phyloP scores from a whole-genome alignment of 2,797 vertebrate genomes.

The Heteromormyrus szaboi region DNA sequence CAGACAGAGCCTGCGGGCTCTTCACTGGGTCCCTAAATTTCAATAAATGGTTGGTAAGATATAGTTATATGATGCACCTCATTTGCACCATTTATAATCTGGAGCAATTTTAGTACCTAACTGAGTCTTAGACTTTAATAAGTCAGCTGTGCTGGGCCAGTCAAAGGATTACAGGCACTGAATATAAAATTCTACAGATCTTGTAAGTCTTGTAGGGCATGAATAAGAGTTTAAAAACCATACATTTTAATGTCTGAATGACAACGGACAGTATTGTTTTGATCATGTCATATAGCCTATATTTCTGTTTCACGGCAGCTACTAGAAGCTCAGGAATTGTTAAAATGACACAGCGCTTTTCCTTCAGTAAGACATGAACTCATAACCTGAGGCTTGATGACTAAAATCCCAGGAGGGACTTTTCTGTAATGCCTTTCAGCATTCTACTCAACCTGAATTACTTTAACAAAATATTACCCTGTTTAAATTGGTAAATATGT shows the following conservation, averaged over 20 bases:
- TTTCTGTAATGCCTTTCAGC: not conserved
- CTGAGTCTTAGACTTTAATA: not conserved
- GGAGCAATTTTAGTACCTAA: not conserved
- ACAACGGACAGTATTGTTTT: not conserved
- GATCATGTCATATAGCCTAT: not conserved
- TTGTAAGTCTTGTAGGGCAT: not conserved
- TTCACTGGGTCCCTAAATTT: not conserved
- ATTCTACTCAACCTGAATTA: not conserved
- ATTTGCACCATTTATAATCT: not conserved
- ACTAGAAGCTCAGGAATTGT: not conserved
- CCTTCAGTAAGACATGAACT: not conserved
- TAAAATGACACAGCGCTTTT: not conserved
- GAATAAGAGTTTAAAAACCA: not conserved
- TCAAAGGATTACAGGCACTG: not conserved
- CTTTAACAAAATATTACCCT: not conserved
- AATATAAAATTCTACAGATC: not conserved
- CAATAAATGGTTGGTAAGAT: not conserved
- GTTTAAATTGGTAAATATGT: not conserved
- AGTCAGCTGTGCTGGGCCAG: not conserved
- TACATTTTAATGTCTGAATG: not conserved
- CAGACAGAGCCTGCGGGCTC: not conserved
- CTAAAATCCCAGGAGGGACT: not conserved
- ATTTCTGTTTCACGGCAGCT: not conserved
- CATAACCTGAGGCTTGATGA: not conserved
- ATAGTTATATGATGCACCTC: not conserved